These are phyloP conservation scores for Hemibagrus wyckioides DNA, from an alignment of 2,113 vertebrate species.

Conservation along the genomic window DNA sequence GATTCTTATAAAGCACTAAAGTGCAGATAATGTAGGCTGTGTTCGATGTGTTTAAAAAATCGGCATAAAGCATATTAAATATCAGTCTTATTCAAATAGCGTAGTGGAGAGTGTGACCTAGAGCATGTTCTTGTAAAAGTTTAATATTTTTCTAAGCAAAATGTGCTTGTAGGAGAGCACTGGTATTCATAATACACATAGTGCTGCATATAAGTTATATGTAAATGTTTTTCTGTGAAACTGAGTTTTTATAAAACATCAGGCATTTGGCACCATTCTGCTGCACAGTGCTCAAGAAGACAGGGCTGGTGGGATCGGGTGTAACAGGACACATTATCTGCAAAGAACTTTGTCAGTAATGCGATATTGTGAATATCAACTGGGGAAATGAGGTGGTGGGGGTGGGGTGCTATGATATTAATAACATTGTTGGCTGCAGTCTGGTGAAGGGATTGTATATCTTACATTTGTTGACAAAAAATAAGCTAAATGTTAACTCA, in stretches of 20 bases:
- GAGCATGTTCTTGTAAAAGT: background rate
- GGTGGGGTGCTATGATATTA: constrained; percentile 48
- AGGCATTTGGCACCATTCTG: background rate
- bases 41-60: background rate
- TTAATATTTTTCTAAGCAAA: background rate
- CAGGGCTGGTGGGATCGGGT: constrained; percentile 13
- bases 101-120: background rate
- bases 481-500: background rate
- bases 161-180: background rate
- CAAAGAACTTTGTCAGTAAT: constrained; percentile 25
- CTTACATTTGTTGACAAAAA: constrained; percentile 45
- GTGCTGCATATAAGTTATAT: background rate
- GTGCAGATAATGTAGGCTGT: background rate
- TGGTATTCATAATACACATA: background rate
- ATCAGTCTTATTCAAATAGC: background rate
- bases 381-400: constrained; percentile 40
- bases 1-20: background rate
- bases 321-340: constrained; percentile 48
- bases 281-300: background rate
- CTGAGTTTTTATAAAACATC: background rate
- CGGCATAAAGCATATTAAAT: background rate
- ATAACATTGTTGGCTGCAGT: constrained; percentile 49
- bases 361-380: constrained; percentile 56
- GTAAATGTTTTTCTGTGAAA: background rate
- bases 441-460: constrained; percentile 56